Evolutionary conservation across 2,797 vertebrate species (phyloP), one percentile per base, ranked within the genome.

Genomic region (Urocyon cinereoargenteus): DNA sequence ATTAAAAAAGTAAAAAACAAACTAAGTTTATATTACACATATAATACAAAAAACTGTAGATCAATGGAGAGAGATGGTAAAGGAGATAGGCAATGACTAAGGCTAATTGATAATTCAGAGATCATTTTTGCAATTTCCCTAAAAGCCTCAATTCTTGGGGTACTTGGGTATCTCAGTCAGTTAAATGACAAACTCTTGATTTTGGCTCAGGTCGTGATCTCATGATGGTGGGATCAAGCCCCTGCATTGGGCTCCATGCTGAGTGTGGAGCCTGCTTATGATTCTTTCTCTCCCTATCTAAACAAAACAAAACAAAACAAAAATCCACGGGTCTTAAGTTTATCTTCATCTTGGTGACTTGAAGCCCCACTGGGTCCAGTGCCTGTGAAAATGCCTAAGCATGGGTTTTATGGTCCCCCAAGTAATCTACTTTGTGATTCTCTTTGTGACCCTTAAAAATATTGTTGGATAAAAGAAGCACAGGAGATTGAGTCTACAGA

Each of bases 1-100:
- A 66, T 75, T 86, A 85, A 94, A 94, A 79, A 62, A 78, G 53
- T 70, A 88, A 49, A 81, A 97, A 95, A 31, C 34, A 91, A 82
- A 68, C 40, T 77, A 2, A 2, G 28, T 77, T 95, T 77, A 28
- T 51, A 70, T 53, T 70, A 31, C 7, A 88, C 4, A 19, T 49
- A 8, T 26, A 81, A 51, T 28, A 72, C 10, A 12, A 70, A 70
- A 87, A 79, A 75, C 6, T 90, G 6, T 75, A 15, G 36, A 13
- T 61, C n/a, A 55, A 57, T 31, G 21, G 2, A 78, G 49, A 78
- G 9, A 82, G 62, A 81, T 51, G 4, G 18, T 13, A 2, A 45
- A 93, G 16, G 12, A n/a, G 15, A 75, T 6, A 40, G n/a, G 34
- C 3, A 92, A 49, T 31, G 61, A 64, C 8, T 16, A 64, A 78